Conservation (phyloP, 2,113 vertebrate species). For the Thomomys bottae region DNA sequence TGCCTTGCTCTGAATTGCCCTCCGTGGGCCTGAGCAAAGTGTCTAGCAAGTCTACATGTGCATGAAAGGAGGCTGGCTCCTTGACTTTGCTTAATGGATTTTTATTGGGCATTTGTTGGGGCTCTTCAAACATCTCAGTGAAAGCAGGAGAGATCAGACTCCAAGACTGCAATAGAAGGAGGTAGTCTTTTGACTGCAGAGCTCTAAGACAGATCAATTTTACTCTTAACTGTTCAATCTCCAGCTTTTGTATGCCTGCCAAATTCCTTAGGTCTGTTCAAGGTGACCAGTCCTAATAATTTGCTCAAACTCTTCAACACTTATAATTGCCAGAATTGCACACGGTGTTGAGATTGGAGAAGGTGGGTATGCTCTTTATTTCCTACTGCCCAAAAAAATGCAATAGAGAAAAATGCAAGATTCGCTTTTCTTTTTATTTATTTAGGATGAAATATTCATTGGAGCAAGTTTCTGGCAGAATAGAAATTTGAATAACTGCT, state of each 20-base stretch:
- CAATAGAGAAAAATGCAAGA: constrained; percentile 3
- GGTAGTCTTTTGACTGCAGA: constrained; percentile 15
- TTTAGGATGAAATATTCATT: not conserved
- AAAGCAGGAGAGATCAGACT: not conserved
- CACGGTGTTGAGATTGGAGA: not conserved
- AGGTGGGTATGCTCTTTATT: not conserved
- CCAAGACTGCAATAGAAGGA: constrained; percentile 32
- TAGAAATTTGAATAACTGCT: not conserved
- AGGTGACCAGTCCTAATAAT: constrained; percentile 40
- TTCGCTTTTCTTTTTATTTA: constrained; percentile 33
- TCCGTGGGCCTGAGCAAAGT: not conserved
- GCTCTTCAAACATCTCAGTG: constrained; percentile 19
- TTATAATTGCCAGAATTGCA: not conserved
- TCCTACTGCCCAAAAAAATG: constrained; percentile 34
- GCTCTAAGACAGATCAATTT: constrained; percentile 60
- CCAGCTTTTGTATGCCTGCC: constrained; percentile 57
- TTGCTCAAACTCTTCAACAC: constrained; percentile 13
- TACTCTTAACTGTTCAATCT: constrained; percentile 1
- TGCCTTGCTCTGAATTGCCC: not conserved
- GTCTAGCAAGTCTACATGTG: not conserved
- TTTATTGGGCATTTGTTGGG: not conserved
- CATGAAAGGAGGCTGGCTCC: not conserved
- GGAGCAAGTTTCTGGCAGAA: not conserved
- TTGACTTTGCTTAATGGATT: constrained; percentile 29
- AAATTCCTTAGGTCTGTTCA: constrained; percentile 55